Base-by-base conservation (phyloP, 2,888 invertebrate species). In the Caenorhabditis sinica region DNA sequence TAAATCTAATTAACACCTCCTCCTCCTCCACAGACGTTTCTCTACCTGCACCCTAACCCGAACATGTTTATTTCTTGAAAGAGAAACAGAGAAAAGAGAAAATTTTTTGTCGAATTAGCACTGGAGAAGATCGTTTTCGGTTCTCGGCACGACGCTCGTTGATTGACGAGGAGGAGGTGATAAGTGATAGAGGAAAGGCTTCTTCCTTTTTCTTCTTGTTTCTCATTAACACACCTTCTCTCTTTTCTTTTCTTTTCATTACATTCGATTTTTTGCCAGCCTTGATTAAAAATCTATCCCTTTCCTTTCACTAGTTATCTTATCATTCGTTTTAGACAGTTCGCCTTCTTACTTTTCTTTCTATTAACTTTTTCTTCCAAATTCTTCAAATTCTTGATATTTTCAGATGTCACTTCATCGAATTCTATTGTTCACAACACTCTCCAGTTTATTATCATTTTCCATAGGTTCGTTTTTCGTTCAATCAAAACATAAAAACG, bases 221-320 rank as follows among this genome's bases (percentile, higher is more conserved):
- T 73, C 66, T 51, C 61, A 66, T 56, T 61, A 61, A 43, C 81
- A 58, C 73, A 60, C 73, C 68, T 74, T 74, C 68, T 79, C 36
- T 63, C 25, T 68, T n/a, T n/a, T n/a, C n/a, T n/a, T n/a, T n/a
- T n/a, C 36, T 36, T 43, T 49, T 30, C 49, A 23, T 74, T 73
- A 58, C 72, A 66, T 72, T 80, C 69, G 53, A 53, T 71, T 79
- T 79, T 79, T 71, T 40, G 40, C 40, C 56, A 51, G 49, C 45
- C 73, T 49, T 81, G 80, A 80, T 49, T 53, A 63, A 60, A 51
- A 33, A 53, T 56, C 60, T 77, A 25, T 56, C 40, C 9, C n/a
- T 2, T 13, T 56, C 72, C 80, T 80, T 80, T 80, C 73, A 73
- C 63, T 81, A 81, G 72, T 80, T 80, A 73, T 73, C 60, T 79